Base-by-base conservation (phyloP, 2,797 vertebrate genomes). In the Myotis pilosus region DNA sequence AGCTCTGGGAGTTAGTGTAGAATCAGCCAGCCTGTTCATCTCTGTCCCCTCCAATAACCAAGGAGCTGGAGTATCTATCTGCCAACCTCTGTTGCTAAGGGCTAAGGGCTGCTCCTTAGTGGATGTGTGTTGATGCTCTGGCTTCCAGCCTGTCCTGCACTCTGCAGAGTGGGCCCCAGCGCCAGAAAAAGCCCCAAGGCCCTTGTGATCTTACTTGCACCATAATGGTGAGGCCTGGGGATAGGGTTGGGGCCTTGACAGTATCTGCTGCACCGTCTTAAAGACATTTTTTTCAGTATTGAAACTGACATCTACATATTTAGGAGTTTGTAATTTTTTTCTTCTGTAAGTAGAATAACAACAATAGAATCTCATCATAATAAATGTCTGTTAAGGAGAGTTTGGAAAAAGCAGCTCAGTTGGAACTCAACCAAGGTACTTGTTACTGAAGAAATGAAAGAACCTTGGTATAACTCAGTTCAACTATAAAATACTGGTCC, bases 361-460 rank as follows among this genome's bases (percentile, higher is more conserved):
- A 53, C 20, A 89, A 44, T 15, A 83, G 57, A 87, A 71, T 38
- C 28, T 92, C 33, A 68, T 85, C 7, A 20, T 30, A 86, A 57
- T 83, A 36, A 20, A 20, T 69, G 23, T 80, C 57, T 80, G 15
- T 76, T 76, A 80, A 80, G 36, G 13, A 76, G 84, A 92, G 79
- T 75, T 91, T 94, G 6, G 16, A 85, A 86, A 89, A 68, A 94
- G 30, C 28, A 86, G 2, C 11, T 94, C 69, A 87, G 36, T 6
- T 91, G 30, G 71, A 86, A 13, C 17, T 53, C 25, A 82, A 19
- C 30, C 23, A 87, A 75, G 16, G 25, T 72, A 22, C 51, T 93
- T 94, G 68, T 86, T 95, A 74, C 38, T 81, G 28, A 91, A 57
- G 49, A 64, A 82, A 82, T 91, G 47, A 81, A 92, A 95, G 25